Evolutionary conservation across 92 coral and sea anemone genomes (phyloP), one percentile per base, ranked within the genome.

Genomic region (Micromussa lordhowensis): DNA sequence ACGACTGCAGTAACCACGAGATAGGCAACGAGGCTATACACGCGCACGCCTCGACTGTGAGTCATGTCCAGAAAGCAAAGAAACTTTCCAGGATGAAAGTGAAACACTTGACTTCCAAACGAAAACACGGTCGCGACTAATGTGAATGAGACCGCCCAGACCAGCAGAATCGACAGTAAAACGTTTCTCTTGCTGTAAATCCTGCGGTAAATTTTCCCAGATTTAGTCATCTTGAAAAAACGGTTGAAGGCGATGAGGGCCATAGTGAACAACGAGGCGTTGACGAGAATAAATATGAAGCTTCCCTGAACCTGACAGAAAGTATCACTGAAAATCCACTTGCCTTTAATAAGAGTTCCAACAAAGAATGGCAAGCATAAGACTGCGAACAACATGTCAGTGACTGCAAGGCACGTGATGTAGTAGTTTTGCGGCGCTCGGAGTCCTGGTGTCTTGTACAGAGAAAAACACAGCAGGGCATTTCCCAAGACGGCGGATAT

Each of bases 261-360:
- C 87, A 83, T 70, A 15, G 79, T 83, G 35, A 71, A 31, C 4
- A 70, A n/a, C 12, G 87, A 83, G 9, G 38, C 79, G 26, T 8
- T 31, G 31, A 72, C 87, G 48, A 31, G 29, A 53, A 83, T 69
- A 40, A 70, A 83, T n/a, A 69, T 83, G 29, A 71, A 48, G 22
- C 70, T 83, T 71, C 87, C 87, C 32, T 83, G 87, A 49, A 53
- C 66, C 54, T 83, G 87, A 61, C 87, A 83, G 31, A 70, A 49
- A 26, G 55, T 26, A 28, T 71, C 32, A 71, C 87, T 69, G 34
- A 48, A 83, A 73, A 71, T 35, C 87, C 87, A 83, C 78, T 30
- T 51, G 55, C 87, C 87, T 18, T 72, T 49, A 51, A 83, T 51
- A 29, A 83, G 70, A 49, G 64, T 31, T 11, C 78, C 87, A 53